Evolutionary conservation across 2,113 vertebrate species (phyloP), one percentile per base, ranked within the genome.

Genomic region (Gopherus evgoodei): DNA sequence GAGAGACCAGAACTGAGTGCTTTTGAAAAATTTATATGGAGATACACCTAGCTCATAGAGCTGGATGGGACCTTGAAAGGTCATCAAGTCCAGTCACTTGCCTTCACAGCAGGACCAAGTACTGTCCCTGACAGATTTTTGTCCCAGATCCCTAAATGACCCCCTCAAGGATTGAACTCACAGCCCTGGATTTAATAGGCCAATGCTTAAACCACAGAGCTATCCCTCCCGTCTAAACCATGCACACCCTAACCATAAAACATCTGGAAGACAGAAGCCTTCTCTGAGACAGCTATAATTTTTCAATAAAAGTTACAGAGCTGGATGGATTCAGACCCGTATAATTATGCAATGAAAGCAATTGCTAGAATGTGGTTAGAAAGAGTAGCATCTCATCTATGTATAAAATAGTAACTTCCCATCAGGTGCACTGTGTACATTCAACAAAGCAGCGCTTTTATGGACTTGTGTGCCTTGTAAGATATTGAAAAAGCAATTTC

Each of bases 301-400:
- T 96, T 91, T 69, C 87, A 96, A 57, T 91, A 90, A 90, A 91
- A 91, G 52, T 92, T 96, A 90, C 9, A 93, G 93, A 52, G 82
- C 56, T 92, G 76, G 24, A 84, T 97, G 88, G 65, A 78, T 90
- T 90, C 90, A 52, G 79, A 94, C 16, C 19, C 8, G 59, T 96
- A 42, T 91, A 97, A 97, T 97, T 97, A 97, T 69, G 79, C 94
- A 96, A 38, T 95, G 69, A 95, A 96, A 95, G 54, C 76, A 31
- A 78, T 86, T 91, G 76, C 90, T 84, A 94, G 69, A 86, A 76
- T 91, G 90, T 93, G 89, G 87, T 59, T 95, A 92, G 91, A 90
- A 94, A 94, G 59, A 78, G 85, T 52, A 42, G 35, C 25, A 25
- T 84, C 59, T 81, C 93, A 84, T 79, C 81, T 94, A 94, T 76